Conservation (phyloP, 37 sponge, comb jelly and placozoan species). For the Crambe crambe region DNA sequence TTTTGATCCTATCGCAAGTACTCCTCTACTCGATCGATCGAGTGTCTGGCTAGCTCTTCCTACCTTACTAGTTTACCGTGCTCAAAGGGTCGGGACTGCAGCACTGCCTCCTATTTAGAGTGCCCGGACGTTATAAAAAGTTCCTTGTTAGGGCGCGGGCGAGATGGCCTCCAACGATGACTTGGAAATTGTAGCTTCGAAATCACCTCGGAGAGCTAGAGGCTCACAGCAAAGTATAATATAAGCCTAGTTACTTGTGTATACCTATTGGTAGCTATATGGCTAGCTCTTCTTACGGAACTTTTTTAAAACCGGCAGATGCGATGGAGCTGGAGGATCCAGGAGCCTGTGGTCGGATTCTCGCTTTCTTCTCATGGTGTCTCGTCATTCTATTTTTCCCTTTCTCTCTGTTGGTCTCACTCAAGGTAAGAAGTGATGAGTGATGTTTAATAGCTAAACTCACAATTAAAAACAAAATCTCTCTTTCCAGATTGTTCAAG, state of each 20-base stretch:
- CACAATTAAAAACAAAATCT: not conserved
- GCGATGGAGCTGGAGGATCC: not conserved
- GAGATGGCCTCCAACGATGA: not conserved
- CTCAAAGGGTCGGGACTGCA: too few species aligned
- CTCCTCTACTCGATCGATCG: too few species aligned
- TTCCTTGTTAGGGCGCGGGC: too few species aligned
- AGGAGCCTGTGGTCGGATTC: constrained; percentile 41
- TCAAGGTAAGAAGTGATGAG: constrained; percentile 58
- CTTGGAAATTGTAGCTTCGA: too few species aligned
- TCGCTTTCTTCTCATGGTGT: constrained; percentile 61
- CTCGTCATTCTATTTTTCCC: constrained; percentile 72
- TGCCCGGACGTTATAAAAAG: too few species aligned
- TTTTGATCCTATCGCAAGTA: too few species aligned
- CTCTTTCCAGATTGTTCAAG: constrained; percentile 72
- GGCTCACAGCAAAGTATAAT: too few species aligned
- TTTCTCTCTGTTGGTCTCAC: constrained; percentile 47
- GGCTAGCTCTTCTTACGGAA: not conserved
- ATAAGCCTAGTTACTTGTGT: not conserved
- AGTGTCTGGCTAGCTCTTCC: too few species aligned
- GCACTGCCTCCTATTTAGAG: too few species aligned
- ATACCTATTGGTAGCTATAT: not conserved
- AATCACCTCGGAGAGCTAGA: too few species aligned
- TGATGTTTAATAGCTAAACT: not conserved
- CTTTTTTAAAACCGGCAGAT: too few species aligned
- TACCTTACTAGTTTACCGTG: too few species aligned